phyloP scores from a whole-genome alignment of 2,797 vertebrate genomes.

The Lepus townsendii region DNA sequence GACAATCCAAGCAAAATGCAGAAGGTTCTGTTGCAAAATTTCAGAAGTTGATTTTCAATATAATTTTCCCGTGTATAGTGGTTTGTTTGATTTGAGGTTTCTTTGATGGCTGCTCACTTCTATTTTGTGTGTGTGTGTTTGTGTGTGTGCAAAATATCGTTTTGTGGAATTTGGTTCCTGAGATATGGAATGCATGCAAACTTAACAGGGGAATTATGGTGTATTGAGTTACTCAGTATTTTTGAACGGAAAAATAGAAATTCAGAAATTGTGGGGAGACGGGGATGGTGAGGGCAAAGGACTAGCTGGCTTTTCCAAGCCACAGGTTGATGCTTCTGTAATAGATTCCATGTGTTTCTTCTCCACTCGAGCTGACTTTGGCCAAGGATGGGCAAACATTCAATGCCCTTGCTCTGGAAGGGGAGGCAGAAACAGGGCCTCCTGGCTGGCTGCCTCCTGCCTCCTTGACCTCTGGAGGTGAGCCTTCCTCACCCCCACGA shows the following conservation, averaged over 20 bases:
- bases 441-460: constrained; percentile 64
- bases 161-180: constrained; percentile 75
- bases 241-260: constrained; percentile 80
- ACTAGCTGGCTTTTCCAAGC: constrained; percentile 77
- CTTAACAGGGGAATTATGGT: constrained; percentile 78
- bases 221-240: constrained; percentile 83
- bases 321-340: constrained; percentile 78
- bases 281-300: constrained; percentile 10
- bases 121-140: not conserved
- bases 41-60: constrained; percentile 78
- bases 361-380: constrained; percentile 64
- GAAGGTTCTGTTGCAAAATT: constrained; percentile 64
- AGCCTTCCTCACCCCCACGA: not conserved
- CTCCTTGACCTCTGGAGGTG: too few species aligned
- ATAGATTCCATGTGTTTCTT: constrained; percentile 81
- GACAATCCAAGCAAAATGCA: constrained; percentile 60
- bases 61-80: constrained; percentile 71
- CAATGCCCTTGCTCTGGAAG: constrained; percentile 77
- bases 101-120: constrained; percentile 68
- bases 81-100: constrained; percentile 80
- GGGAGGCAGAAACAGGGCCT: constrained; percentile 57
- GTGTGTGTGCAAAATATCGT: constrained; percentile 54
- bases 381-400: constrained; percentile 73
- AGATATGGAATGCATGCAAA: constrained; percentile 74
- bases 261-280: constrained; percentile 65